Conservation (phyloP, 2,888 invertebrate genomes). For the Ormyrus thymus region DNA sequence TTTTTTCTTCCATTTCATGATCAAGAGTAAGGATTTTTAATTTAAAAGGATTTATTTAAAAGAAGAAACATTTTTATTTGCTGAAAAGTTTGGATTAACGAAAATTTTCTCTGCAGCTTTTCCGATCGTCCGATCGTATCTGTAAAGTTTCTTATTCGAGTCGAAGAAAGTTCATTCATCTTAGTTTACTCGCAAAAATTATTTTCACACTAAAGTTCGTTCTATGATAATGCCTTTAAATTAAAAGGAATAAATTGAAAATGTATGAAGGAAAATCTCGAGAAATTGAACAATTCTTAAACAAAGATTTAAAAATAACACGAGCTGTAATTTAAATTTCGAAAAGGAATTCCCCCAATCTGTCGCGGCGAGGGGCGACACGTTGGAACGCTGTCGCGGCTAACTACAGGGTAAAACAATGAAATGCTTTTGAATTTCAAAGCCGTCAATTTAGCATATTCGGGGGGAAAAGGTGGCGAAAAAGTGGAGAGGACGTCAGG, state of each 20-base stretch:
- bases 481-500: neutral
- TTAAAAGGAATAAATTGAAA: neutral
- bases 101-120: conserved; percentile 29
- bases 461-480: neutral
- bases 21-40: neutral
- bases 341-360: no score
- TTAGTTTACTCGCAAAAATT: conserved; percentile 34
- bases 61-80: neutral
- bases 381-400: no score
- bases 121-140: conserved; percentile 21
- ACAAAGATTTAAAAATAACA: neutral
- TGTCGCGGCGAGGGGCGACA: no score
- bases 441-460: neutral
- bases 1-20: neutral
- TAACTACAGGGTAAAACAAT: no score
- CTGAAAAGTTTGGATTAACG: conserved; percentile 1
- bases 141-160: conserved; percentile 34
- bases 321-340: neutral
- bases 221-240: conserved; percentile 18
- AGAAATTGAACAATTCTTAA: neutral
- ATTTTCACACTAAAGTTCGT: conserved; percentile 30
- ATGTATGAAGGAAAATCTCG: conserved; percentile 1
- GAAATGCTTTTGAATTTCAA: no score
- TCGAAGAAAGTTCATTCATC: conserved; percentile 27
- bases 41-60: neutral